These are phyloP conservation scores for Busseola fusca DNA, from an alignment of 2,888 invertebrate species.

Conservation along the genomic window DNA sequence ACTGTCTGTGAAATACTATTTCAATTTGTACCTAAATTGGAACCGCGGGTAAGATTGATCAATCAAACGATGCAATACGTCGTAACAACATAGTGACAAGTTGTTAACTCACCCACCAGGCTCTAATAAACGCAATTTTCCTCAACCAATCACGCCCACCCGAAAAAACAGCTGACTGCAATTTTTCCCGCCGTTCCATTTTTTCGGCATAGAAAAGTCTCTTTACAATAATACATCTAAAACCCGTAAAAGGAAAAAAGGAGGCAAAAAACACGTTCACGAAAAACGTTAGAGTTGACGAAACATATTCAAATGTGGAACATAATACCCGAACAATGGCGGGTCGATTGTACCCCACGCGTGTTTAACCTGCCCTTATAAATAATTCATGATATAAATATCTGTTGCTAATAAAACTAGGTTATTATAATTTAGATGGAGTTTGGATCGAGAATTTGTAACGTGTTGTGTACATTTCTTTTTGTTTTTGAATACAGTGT, in stretches of 20 bases:
- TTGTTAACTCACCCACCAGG: constrained; percentile 21
- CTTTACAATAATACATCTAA: constrained; percentile 38
- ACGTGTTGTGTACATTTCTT: background rate
- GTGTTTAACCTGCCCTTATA: constrained; percentile 64
- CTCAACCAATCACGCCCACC: constrained; percentile 12
- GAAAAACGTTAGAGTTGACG: constrained; percentile 66
- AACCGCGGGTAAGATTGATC: constrained; percentile 13
- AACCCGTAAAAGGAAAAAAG: constrained; percentile 42
- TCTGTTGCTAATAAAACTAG: constrained; percentile 51
- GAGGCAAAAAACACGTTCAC: constrained; percentile 68
- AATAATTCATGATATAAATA: constrained; percentile 63
- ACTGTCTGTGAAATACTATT: constrained; percentile 7
- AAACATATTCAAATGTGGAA: constrained; percentile 79
- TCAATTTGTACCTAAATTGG: constrained; percentile 23
- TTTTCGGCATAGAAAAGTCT: constrained; percentile 8
- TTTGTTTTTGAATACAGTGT: constrained; percentile 10
- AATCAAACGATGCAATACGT: constrained; percentile 17
- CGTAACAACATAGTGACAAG: constrained; percentile 17
- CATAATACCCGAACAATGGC: constrained; percentile 70
- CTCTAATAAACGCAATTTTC: constrained; percentile 28
- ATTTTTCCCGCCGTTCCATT: constrained; percentile 10
- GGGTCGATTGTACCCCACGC: constrained; percentile 57
- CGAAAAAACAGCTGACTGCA: constrained; percentile 35
- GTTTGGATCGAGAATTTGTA: constrained; percentile 33
- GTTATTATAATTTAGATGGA: constrained; percentile 46